Conservation (phyloP, 2,888 invertebrate genomes). For the Thymelicus sylvestris region DNA sequence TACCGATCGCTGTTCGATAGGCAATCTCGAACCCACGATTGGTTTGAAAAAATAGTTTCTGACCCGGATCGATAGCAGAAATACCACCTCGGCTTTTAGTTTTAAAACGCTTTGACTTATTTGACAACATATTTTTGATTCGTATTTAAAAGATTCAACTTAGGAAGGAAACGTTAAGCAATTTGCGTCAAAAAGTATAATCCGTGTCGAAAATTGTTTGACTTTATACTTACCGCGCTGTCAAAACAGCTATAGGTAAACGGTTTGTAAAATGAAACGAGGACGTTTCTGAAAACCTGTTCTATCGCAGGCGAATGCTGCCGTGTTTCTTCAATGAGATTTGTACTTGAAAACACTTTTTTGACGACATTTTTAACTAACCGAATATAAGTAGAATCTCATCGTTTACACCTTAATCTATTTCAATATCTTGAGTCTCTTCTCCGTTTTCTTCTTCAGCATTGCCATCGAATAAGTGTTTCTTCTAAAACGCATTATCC, state of each 20-base stretch:
- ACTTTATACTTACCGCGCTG: conserved; percentile 50
- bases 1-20: conserved; percentile 63
- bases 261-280: conserved; percentile 63
- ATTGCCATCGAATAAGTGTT: conserved; percentile 56
- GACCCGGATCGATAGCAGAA: conserved; percentile 58
- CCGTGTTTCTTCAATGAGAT: conserved; percentile 61
- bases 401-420: conserved; percentile 37
- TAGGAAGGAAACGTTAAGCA: conserved; percentile 13
- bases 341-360: conserved; percentile 48
- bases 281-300: conserved; percentile 64
- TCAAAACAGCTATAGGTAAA: conserved; percentile 52
- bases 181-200: conserved; percentile 37
- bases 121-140: conserved; percentile 31
- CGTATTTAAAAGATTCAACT: conserved; percentile 28
- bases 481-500: conserved; percentile 63
- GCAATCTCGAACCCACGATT: conserved; percentile 66
- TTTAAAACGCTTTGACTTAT: conserved; percentile 34
- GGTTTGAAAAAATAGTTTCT: conserved; percentile 55
- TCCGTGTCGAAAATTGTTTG: conserved; percentile 34
- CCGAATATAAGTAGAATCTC: conserved; percentile 46
- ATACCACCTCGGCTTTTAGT: conserved; percentile 42
- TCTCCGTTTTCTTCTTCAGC: conserved; percentile 56
- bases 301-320: conserved; percentile 53
- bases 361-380: conserved; percentile 46
- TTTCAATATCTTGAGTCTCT: conserved; percentile 53